Conservation (phyloP, 2,113 vertebrate genomes). For the Thamnophis sirtalis region DNA sequence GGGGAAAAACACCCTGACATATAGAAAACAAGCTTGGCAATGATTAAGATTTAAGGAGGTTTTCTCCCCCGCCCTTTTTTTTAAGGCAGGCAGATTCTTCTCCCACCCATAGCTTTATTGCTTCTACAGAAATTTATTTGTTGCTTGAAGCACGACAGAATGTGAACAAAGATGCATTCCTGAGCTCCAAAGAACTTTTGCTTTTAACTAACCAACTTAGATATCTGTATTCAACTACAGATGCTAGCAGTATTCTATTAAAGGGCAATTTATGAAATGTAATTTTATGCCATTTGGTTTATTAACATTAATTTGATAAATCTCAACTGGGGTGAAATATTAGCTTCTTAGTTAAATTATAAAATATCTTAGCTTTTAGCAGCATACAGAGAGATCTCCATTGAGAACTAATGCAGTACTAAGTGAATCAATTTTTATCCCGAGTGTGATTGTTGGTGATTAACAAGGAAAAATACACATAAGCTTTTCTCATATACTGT, state of each 20-base stretch:
- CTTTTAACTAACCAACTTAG: neutral
- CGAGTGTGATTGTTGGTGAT: neutral
- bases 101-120: neutral
- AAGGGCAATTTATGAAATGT: neutral
- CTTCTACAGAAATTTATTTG: neutral
- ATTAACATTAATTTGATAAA: neutral
- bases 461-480: constrained; percentile 21
- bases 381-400: neutral
- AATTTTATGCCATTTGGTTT: neutral
- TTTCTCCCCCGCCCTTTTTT: too few species aligned
- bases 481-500: constrained; percentile 5
- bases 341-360: neutral
- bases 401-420: fast-evolving
- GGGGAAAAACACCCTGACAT: neutral
- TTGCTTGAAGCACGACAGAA: neutral
- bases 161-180: neutral
- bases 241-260: neutral
- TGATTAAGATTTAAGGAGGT: neutral
- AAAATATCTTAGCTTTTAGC: neutral
- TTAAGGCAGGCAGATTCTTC: neutral
- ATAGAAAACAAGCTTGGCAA: neutral
- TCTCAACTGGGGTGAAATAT: fast-evolving
- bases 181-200: neutral
- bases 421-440: neutral
- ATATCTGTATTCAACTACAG: neutral